phyloP scores from a whole-genome alignment of 1,140 invertebrate genomes.

The Dufourea novaeangliae region DNA sequence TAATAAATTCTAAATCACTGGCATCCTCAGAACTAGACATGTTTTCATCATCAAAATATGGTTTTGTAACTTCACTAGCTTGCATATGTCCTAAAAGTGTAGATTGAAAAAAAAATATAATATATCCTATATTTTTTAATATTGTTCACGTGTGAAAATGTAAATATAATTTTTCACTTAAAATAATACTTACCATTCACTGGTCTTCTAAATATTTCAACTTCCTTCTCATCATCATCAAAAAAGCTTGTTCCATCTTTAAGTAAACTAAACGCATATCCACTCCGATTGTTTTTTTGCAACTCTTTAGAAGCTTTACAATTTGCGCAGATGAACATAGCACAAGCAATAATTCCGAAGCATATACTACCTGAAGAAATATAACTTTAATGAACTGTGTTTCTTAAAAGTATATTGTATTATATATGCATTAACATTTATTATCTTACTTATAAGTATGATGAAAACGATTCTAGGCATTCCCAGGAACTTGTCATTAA shows the following conservation, averaged over 20 bases:
- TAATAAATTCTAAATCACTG: constrained; percentile 81
- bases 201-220: constrained; percentile 85
- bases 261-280: constrained; percentile 78
- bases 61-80: constrained; percentile 59
- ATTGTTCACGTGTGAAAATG: background rate
- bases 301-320: constrained; percentile 76
- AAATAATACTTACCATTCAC: constrained; percentile 76
- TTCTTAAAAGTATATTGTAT: constrained; percentile 60
- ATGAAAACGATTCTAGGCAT: constrained; percentile 89
- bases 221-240: constrained; percentile 85
- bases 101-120: constrained; percentile 1
- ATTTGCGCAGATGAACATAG: constrained; percentile 72
- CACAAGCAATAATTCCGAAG: constrained; percentile 64
- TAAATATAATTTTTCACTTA: background rate
- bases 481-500: constrained; percentile 86
- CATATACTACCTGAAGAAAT: constrained; percentile 72
- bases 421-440: constrained; percentile 10
- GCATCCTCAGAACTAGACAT: constrained; percentile 70
- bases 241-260: constrained; percentile 78
- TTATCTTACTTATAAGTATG: constrained; percentile 81
- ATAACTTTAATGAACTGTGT: constrained; percentile 42
- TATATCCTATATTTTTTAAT: background rate
- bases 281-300: constrained; percentile 71
- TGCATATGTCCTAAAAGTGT: constrained; percentile 28
- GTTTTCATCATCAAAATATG: constrained; percentile 81